Evolutionary conservation across 2,888 invertebrate species (phyloP), one percentile per base, ranked within the genome.

Genomic region (Agrilus cyanescens): DNA sequence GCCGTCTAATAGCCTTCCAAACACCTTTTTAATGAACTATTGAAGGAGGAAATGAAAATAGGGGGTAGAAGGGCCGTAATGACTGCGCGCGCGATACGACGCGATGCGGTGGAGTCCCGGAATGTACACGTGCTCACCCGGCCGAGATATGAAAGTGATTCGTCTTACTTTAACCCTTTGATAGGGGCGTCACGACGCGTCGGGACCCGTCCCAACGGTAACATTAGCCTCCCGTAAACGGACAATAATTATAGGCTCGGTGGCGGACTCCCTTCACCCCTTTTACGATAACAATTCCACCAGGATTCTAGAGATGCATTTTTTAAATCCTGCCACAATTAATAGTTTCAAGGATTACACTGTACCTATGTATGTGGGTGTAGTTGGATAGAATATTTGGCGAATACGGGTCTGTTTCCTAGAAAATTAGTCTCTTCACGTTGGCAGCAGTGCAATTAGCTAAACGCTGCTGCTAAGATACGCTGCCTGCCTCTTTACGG

Each of bases 1-100:
- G 63, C 71, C 72, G 71, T 73, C 76, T 75, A 76, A 76, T 76
- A 74, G 75, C 75, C 72, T 71, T 71, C 74, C 73, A 74, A 77
- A 78, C 76, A 78, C 77, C 76, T 78, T 76, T 78, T 78, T 78
- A 78, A 78, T 78, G 78, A 78, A 77, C 78, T 76, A 68, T 67
- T 62, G 68, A 64, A 64, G 62, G 63, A 63, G 67, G 67, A 68
- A 68, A 68, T 68, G 68, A 68, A 68, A 66, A 66, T 64, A 61
- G 66, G 65, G 65, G 59, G 57, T 58, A 59, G 48, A 46, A 48
- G 49, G 50, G 42, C 46, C 42, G 43, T 46, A 48, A 48, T 40
- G 46, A 46, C 48, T 42, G 40, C 32, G 43, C 36, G 36, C 25
- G 44, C 12, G 38, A 42, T 35, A 30, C 41, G 42, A 37, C 45